A percentile compares a stretch with the other conserved stretches of the same genome.
Evolutionary conservation across 2,888 invertebrate species (phyloP).

Genomic region (Thera obeliscata): DNA sequence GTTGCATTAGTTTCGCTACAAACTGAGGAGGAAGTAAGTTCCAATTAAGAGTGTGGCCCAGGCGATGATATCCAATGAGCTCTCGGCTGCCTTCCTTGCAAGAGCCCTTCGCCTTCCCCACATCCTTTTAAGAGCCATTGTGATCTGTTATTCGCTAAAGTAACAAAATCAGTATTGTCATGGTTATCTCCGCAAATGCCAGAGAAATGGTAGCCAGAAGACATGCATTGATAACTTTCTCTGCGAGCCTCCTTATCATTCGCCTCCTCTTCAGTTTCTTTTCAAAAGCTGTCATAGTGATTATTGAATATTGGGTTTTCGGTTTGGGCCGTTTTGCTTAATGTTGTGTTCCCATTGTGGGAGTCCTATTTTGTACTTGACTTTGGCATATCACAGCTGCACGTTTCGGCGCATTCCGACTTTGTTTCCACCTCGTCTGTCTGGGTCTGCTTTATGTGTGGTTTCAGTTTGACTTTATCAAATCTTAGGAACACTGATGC

Average conservation of each 20-base stretch:
- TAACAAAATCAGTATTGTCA: slow-evolving; percentile 60
- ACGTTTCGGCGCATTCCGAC: slow-evolving; percentile 57
- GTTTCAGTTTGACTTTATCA: slow-evolving; percentile 41
- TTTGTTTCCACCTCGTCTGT: slow-evolving; percentile 46
- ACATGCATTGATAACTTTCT: slow-evolving; percentile 59
- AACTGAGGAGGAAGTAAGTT: slow-evolving; percentile 53
- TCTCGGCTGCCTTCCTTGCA: slow-evolving; percentile 44
- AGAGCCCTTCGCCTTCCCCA: slow-evolving; percentile 55
- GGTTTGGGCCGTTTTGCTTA: neutral
- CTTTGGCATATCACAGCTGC: slow-evolving; percentile 48
- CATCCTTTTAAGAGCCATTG: slow-evolving; percentile 54
- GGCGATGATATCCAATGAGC: slow-evolving; percentile 50
- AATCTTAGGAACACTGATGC: slow-evolving; percentile 53
- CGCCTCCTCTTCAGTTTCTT: slow-evolving; percentile 55
- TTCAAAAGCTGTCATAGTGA: slow-evolving; percentile 54
- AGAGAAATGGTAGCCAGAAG: slow-evolving; percentile 63
- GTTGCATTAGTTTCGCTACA: slow-evolving; percentile 32
- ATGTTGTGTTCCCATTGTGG: slow-evolving; percentile 19
- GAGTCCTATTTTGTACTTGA: slow-evolving; percentile 14
- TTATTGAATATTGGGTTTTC: neutral
- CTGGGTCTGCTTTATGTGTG: slow-evolving; percentile 38
- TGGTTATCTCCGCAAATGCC: slow-evolving; percentile 64
- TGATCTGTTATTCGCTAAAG: slow-evolving; percentile 38
- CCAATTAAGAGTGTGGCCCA: slow-evolving; percentile 61
- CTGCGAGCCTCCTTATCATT: slow-evolving; percentile 55